Conservation (phyloP, 2,888 invertebrate genomes). For the Caenorhabditis sp. region DNA sequence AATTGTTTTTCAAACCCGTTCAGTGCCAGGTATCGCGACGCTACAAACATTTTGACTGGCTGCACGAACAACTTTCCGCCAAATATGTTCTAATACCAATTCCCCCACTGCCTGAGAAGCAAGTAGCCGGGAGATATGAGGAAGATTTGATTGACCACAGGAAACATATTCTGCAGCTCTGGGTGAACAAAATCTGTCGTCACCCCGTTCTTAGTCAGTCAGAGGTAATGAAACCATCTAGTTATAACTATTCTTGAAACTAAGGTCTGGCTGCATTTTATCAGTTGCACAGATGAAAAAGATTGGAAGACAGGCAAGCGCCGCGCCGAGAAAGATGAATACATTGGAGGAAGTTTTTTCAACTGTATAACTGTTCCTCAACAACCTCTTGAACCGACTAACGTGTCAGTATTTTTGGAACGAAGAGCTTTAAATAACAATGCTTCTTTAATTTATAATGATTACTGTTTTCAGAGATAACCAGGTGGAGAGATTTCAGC, state of each 20-base stretch:
- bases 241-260: slow-evolving; percentile 5
- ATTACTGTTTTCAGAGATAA: slow-evolving; percentile 88
- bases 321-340: slow-evolving; percentile 94
- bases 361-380: slow-evolving; percentile 92
- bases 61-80: slow-evolving; percentile 93
- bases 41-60: slow-evolving; percentile 99
- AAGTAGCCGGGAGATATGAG: slow-evolving; percentile 96
- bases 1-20: too few species aligned
- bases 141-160: slow-evolving; percentile 97
- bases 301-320: slow-evolving; percentile 97
- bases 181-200: slow-evolving; percentile 96
- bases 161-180: slow-evolving; percentile 94
- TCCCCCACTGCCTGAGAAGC: slow-evolving; percentile 98
- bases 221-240: slow-evolving; percentile 59
- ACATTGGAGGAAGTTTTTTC: slow-evolving; percentile 93
- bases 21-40: slow-evolving; percentile 90
- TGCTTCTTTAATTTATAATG: too few species aligned
- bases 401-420: slow-evolving; percentile 84
- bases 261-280: slow-evolving; percentile 96
- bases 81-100: slow-evolving; percentile 96
- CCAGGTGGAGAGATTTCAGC: slow-evolving; percentile 90
- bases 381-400: slow-evolving; percentile 86
- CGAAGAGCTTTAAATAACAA: too few species aligned
- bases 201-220: slow-evolving; percentile 95
- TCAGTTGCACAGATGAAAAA: slow-evolving; percentile 97